Conservation (phyloP, 2,113 vertebrate species). For the Octodon degus region DNA sequence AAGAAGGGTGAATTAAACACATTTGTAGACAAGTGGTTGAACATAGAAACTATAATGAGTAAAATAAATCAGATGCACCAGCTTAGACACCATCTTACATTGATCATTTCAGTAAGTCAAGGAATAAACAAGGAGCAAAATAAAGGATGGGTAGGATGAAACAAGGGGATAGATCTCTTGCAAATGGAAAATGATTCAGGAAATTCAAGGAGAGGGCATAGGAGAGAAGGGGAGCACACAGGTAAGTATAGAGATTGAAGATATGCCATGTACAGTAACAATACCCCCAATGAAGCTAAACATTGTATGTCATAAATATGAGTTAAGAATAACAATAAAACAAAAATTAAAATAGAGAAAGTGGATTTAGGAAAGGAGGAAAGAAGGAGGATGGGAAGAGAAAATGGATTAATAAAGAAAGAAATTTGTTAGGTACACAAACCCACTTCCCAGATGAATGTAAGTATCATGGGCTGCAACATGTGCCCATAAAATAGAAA, state of each 20-base stretch:
- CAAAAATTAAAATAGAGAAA: background rate
- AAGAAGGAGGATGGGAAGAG: background rate
- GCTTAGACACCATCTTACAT: background rate
- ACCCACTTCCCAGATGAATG: background rate
- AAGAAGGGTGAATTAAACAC: background rate
- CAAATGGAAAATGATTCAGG: background rate
- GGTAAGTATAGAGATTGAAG: background rate
- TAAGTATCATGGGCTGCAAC: background rate
- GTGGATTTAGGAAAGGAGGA: background rate
- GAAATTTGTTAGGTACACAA: background rate
- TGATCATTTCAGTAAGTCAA: background rate
- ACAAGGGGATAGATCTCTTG: background rate
- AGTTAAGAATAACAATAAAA: background rate
- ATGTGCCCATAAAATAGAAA: background rate
- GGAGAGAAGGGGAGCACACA: background rate
- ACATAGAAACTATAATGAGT: background rate
- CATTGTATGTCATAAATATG: background rate
- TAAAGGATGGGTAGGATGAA: background rate
- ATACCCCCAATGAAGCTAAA: background rate
- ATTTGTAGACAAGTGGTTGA: background rate
- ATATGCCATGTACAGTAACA: background rate
- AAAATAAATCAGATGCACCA: background rate
- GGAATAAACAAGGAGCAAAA: background rate
- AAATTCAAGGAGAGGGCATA: background rate
- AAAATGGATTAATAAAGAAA: background rate